Conservation (phyloP, 64 coral and sea anemone genomes). For the Exaiptasia diaphana region DNA sequence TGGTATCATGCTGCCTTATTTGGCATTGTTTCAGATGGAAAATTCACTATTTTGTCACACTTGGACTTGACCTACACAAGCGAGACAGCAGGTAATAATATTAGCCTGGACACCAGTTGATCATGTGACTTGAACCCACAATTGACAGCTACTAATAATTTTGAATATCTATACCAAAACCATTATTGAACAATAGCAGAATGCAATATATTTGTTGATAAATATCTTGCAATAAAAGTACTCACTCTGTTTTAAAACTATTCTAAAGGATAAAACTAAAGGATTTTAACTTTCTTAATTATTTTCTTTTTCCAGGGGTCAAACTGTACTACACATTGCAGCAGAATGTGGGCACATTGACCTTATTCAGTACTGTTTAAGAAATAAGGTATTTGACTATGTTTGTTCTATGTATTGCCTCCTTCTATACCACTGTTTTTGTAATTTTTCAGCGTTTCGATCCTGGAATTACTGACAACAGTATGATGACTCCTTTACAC, state of each 20-base stretch:
- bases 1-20: too few species aligned
- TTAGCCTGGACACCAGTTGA: neutral
- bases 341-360: constrained; percentile 77
- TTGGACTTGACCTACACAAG: neutral
- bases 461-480: constrained; percentile 38
- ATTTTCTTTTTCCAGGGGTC: constrained; percentile 53
- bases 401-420: neutral
- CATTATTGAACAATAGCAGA: too few species aligned
- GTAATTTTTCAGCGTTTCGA: constrained; percentile 37
- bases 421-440: constrained; percentile 51
- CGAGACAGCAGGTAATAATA: neutral
- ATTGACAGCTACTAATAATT: too few species aligned
- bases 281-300: too few species aligned
- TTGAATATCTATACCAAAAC: too few species aligned
- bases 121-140: neutral
- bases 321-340: constrained; percentile 75
- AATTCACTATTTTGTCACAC: constrained; percentile 11
- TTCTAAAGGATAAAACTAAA: too few species aligned
- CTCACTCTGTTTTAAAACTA: too few species aligned
- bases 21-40: constrained; percentile 28
- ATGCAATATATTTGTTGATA: too few species aligned
- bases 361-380: constrained; percentile 68
- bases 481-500: constrained; percentile 49
- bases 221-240: too few species aligned
- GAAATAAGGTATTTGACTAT: constrained; percentile 49